phyloP scores from a whole-genome alignment of 2,113 vertebrate genomes.

The Bambusicola thoracicus region DNA sequence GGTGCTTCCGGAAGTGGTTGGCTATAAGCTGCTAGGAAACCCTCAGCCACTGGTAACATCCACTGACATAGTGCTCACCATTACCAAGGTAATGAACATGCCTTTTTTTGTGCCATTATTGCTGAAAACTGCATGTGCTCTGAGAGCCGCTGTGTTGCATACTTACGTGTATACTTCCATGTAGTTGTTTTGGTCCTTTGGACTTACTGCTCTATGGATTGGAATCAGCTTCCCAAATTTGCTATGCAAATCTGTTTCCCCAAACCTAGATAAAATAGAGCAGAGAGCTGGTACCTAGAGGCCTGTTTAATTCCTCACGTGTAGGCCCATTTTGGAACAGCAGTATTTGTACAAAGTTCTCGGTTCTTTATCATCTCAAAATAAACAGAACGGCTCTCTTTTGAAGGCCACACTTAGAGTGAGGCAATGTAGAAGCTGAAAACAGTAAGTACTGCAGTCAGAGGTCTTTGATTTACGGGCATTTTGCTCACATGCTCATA shows the following conservation, averaged over 20 bases:
- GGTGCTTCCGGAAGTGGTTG: slow-evolving; percentile 96
- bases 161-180: background rate
- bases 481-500: background rate
- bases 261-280: background rate
- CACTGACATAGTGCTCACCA: slow-evolving; percentile 96
- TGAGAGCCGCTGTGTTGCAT: background rate
- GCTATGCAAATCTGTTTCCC: background rate
- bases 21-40: slow-evolving; percentile 87
- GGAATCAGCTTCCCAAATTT: background rate
- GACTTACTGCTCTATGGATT: background rate
- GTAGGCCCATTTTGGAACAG: background rate
- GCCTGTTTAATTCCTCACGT: background rate
- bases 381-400: rapidly evolving
- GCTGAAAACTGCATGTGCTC: background rate
- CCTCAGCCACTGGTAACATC: slow-evolving; percentile 90
- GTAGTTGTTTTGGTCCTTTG: background rate
- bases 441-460: background rate
- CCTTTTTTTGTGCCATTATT: background rate
- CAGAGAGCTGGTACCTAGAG: background rate
- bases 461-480: background rate
- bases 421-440: background rate
- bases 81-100: slow-evolving; percentile 88
- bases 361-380: background rate
- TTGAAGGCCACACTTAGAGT: background rate
- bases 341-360: background rate